Evolutionary conservation across 2,113 vertebrate species (phyloP).

Genomic region (Hyperopisus bebe): DNA sequence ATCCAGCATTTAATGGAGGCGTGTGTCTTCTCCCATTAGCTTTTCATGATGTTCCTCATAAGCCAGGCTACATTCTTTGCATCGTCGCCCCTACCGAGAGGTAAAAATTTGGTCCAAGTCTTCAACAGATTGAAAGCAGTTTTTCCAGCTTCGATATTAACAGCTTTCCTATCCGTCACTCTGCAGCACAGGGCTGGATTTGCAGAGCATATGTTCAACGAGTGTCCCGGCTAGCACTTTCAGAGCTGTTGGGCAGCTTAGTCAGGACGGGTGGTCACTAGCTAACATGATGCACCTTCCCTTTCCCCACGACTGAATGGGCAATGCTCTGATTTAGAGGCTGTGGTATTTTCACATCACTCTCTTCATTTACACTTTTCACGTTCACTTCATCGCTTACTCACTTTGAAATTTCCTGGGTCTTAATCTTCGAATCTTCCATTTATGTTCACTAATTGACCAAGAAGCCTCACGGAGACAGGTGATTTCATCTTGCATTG

Average conservation of each 20-base stretch:
- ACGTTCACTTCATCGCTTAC: background rate
- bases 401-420: background rate
- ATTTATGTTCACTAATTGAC: background rate
- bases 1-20: background rate
- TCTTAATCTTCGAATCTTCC: background rate
- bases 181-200: background rate
- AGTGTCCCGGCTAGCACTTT: background rate
- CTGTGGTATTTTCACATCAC: background rate
- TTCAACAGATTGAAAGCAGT: slow-evolving; percentile 2
- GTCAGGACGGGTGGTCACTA: background rate
- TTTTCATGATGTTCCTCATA: background rate
- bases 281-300: background rate
- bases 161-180: background rate
- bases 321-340: background rate
- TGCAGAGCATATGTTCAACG: background rate
- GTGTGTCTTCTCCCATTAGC: background rate
- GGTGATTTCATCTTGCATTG: background rate
- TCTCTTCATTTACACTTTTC: background rate
- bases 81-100: background rate
- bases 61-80: background rate
- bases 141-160: background rate
- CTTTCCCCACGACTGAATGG: background rate
- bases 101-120: background rate
- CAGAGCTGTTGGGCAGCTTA: background rate
- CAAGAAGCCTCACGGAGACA: background rate